Evolutionary conservation across 2,888 invertebrate genomes (phyloP), one percentile per base, ranked within the genome.

Genomic region (Frankliniella intonsa): DNA sequence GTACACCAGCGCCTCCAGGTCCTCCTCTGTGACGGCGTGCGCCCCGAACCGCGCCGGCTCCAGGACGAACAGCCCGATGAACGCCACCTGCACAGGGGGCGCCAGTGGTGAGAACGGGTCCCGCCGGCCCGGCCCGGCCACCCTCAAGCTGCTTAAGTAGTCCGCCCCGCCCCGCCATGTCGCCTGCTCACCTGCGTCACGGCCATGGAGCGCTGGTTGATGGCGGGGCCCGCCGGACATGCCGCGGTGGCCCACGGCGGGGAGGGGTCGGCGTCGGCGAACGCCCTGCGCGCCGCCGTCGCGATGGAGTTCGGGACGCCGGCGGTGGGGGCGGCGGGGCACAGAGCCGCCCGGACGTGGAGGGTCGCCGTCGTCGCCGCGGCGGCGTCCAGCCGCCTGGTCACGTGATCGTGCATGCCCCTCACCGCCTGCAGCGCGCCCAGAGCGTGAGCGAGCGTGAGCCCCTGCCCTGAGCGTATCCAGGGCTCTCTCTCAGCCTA

Each of bases 21-120:
- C 81, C 11, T 55, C 81, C n/a, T 81, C 81, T 14, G 81, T n/a
- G 55, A 62, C 81, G 55, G 25, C 3, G 62, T 49, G 62, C 81
- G 81, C 81, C 22, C 81, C 81, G 81, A 81, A 81, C 62, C n/a
- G 22, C 14, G 27, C 62, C 7, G 84, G 84, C 81, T 83, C 84
- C 25, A 88, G 85, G 38, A 87, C 85, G 19, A 88, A 84, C 22
- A 85, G 83, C 3, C 87, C 88, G 50, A 88, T 85, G 82, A 89
- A 88, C 0, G 88, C 88, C 84, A 87, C 85, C 83, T 88, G 88
- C 69, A 22, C 3, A 7, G 22, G 22, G 69, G 5, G 38, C 38
- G 38, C 5, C 38, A 38, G 38, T 38, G 38, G 38, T 38, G 38
- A 38, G 3, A 38, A 5, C 38, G 38, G 3, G 38, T 38, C 38